Evolutionary conservation across 2,113 vertebrate genomes (phyloP).

Genomic region (Polypterus bichir): DNA sequence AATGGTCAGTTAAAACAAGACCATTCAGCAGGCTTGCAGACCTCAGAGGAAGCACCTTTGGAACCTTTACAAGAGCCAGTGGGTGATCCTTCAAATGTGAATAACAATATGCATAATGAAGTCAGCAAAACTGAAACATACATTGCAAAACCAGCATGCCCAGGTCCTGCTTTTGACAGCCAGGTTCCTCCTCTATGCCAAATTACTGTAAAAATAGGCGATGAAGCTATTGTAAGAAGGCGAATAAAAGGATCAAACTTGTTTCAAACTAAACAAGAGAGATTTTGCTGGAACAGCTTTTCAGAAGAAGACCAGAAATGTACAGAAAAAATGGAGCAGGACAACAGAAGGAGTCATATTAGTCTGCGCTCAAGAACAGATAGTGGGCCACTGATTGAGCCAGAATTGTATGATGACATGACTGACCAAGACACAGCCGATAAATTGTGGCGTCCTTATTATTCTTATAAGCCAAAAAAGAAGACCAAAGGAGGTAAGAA

Average conservation of each 20-base stretch:
- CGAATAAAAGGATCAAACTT: constrained; percentile 84
- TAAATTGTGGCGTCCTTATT: constrained; percentile 91
- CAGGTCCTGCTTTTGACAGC: constrained; percentile 73
- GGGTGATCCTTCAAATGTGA: background rate
- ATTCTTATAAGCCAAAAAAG: constrained; percentile 94
- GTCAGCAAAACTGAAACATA: constrained; percentile 80
- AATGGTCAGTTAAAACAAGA: no score
- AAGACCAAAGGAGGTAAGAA: constrained; percentile 71
- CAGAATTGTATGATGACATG: constrained; percentile 63
- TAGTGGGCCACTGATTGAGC: constrained; percentile 31
- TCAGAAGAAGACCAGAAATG: constrained; percentile 18
- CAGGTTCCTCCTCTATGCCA: constrained; percentile 81
- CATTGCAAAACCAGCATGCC: constrained; percentile 87
- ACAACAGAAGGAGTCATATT: constrained; percentile 41
- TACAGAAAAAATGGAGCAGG: constrained; percentile 31
- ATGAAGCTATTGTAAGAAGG: constrained; percentile 85
- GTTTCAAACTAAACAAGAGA: constrained; percentile 69
- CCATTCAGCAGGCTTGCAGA: no score
- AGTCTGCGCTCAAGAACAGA: constrained; percentile 54
- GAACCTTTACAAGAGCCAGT: no score
- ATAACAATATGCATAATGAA: constrained; percentile 23
- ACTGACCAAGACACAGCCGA: constrained; percentile 84
- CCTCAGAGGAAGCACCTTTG: no score
- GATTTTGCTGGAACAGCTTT: constrained; percentile 32
- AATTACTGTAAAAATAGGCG: constrained; percentile 94